These are phyloP conservation scores for Brachyistius frenatus DNA, from an alignment of 2,113 vertebrate genomes.

Conservation along the genomic window DNA sequence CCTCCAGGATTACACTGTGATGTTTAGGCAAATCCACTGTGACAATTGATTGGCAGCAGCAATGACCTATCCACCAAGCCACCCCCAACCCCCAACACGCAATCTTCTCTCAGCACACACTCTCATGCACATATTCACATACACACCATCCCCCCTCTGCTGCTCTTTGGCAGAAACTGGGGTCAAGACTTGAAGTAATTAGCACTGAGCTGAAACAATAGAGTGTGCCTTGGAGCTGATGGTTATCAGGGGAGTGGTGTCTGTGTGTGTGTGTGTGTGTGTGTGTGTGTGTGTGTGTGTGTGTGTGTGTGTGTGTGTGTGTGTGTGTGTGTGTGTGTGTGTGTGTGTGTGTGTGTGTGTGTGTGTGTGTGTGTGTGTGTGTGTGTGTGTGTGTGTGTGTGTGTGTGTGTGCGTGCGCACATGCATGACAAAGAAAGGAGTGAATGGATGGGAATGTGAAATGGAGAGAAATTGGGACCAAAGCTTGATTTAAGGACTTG, in stretches of 20 bases:
- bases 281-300: slow-evolving; percentile 17
- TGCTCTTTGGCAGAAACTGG: slow-evolving; percentile 62
- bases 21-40: slow-evolving; percentile 49
- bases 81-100: slow-evolving; percentile 25
- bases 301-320: too few relatives aligned
- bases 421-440: slow-evolving; percentile 31
- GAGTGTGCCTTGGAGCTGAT: slow-evolving; percentile 70
- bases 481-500: slow-evolving; percentile 15
- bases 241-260: slow-evolving; percentile 66
- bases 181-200: slow-evolving; percentile 80
- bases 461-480: slow-evolving; percentile 5
- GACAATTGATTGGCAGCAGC: slow-evolving; percentile 77
- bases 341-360: slow-evolving; percentile 19
- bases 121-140: slow-evolving; percentile 32
- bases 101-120: slow-evolving; percentile 1
- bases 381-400: slow-evolving; percentile 39
- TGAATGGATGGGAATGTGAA: slow-evolving; percentile 34
- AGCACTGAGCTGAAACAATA: slow-evolving; percentile 81
- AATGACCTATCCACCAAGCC: slow-evolving; percentile 58
- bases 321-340: slow-evolving; percentile 29
- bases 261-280: slow-evolving; percentile 36
- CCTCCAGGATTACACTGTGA: slow-evolving; percentile 45
- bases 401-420: background rate
- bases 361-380: slow-evolving; percentile 15
- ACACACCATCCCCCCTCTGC: slow-evolving; percentile 46